phyloP scores from a whole-genome alignment of 2,797 vertebrate species.

The Crenichthys baileyi region DNA sequence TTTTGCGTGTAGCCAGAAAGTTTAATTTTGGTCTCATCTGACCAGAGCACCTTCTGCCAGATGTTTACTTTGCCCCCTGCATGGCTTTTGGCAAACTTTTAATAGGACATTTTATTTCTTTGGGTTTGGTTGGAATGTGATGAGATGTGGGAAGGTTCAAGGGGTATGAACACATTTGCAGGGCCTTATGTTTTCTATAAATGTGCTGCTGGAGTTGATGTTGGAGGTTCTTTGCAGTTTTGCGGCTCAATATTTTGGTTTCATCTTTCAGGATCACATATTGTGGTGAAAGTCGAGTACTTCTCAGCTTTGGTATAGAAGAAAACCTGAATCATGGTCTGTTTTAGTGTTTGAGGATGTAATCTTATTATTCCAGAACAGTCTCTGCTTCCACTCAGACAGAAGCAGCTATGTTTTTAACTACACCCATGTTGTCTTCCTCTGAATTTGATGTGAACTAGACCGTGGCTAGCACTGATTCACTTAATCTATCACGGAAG shows the following conservation, averaged over 20 bases:
- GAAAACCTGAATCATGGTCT: background rate
- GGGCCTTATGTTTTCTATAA: background rate
- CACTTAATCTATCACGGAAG: constrained; percentile 58
- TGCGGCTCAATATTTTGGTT: background rate
- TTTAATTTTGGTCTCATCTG: background rate
- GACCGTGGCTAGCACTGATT: constrained; percentile 46
- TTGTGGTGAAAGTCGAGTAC: background rate
- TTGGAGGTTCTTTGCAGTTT: background rate
- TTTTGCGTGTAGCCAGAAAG: background rate
- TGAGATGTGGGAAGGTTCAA: background rate
- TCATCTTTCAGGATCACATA: background rate
- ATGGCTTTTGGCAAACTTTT: background rate
- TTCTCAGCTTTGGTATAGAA: background rate
- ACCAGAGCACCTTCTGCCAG: background rate
- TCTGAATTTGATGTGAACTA: constrained; percentile 48
- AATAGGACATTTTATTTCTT: background rate
- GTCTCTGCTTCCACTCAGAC: constrained; percentile 22
- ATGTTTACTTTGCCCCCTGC: background rate
- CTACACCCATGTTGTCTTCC: constrained; percentile 46
- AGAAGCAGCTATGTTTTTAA: constrained; percentile 47
- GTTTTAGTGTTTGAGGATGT: constrained; percentile 1
- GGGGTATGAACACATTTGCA: background rate
- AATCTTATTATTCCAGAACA: constrained; percentile 7
- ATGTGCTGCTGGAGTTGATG: background rate
- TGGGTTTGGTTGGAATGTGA: background rate